phyloP scores from a whole-genome alignment of 1,140 invertebrate genomes.

The Himalopsyche phryganea region DNA sequence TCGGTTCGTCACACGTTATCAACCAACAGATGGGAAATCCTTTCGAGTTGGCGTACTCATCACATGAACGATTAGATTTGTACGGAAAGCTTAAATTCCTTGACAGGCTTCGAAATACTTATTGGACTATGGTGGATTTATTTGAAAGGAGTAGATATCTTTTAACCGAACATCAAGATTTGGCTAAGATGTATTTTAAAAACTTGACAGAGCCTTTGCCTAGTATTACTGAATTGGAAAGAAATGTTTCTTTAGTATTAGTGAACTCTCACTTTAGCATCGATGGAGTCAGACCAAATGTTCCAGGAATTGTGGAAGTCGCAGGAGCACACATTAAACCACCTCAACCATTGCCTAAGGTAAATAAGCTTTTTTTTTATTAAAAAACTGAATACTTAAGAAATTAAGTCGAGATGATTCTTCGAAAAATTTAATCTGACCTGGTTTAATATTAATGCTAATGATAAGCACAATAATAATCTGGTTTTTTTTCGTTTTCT shows the following conservation, averaged over 20 bases:
- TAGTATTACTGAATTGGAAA: constrained; percentile 34
- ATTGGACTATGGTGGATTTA: constrained; percentile 40
- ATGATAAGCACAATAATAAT: too few species aligned
- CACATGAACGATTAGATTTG: constrained; percentile 47
- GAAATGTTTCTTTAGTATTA: constrained; percentile 44
- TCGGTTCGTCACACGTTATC: constrained; percentile 54
- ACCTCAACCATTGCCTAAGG: constrained; percentile 39
- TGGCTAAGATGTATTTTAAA: constrained; percentile 38
- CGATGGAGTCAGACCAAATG: constrained; percentile 43
- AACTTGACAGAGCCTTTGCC: constrained; percentile 19
- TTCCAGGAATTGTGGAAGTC: constrained; percentile 55
- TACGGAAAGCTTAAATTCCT: constrained; percentile 40
- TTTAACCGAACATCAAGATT: constrained; percentile 26
- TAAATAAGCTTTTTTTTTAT: too few species aligned
- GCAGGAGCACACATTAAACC: constrained; percentile 54
- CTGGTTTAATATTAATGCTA: too few species aligned
- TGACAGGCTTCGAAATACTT: constrained; percentile 42
- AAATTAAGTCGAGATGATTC: too few species aligned
- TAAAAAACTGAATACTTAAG: too few species aligned
- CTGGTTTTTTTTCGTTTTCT: too few species aligned
- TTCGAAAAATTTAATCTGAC: too few species aligned
- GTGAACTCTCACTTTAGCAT: constrained; percentile 55
- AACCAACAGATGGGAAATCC: constrained; percentile 53
- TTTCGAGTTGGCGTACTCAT: constrained; percentile 50
- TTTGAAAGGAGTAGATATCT: constrained; percentile 38